Conservation (phyloP, 1,140 invertebrate genomes). For the Achatina immaculata region DNA sequence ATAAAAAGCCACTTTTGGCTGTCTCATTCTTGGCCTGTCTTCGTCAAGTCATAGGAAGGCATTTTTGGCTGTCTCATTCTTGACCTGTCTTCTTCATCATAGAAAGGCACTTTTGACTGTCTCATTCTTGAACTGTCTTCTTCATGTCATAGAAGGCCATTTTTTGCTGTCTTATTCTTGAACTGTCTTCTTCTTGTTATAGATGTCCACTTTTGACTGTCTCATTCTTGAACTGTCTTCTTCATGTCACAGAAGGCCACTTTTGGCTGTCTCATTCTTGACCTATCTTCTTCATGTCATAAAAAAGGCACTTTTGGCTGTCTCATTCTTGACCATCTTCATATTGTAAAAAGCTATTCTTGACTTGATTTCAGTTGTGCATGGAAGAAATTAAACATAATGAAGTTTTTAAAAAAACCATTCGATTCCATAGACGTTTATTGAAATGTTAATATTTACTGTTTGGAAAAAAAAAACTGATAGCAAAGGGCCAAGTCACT, state of each 20-base stretch:
- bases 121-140: background rate
- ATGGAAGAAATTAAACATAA: no score
- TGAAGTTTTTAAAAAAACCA: background rate
- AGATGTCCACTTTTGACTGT: background rate
- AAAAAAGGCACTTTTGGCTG: background rate
- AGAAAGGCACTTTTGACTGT: background rate
- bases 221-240: background rate
- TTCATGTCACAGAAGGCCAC: background rate
- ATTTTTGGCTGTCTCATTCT: background rate
- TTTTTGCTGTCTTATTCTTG: no score
- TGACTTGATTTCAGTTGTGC: background rate
- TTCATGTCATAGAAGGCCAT: background rate
- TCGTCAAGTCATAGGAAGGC: background rate
- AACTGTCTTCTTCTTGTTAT: background rate
- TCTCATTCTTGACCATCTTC: background rate
- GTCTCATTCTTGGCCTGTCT: background rate
- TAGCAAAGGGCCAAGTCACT: background rate
- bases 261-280: background rate
- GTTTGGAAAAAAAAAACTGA: no score
- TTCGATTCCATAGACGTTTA: background rate
- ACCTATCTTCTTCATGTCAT: background rate
- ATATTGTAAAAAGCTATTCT: background rate
- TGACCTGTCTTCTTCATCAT: background rate
- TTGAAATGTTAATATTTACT: background rate
- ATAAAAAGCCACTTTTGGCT: no score